Evolutionary conservation across 2,797 vertebrate genomes (phyloP).

Genomic region (Malurus leucopterus): DNA sequence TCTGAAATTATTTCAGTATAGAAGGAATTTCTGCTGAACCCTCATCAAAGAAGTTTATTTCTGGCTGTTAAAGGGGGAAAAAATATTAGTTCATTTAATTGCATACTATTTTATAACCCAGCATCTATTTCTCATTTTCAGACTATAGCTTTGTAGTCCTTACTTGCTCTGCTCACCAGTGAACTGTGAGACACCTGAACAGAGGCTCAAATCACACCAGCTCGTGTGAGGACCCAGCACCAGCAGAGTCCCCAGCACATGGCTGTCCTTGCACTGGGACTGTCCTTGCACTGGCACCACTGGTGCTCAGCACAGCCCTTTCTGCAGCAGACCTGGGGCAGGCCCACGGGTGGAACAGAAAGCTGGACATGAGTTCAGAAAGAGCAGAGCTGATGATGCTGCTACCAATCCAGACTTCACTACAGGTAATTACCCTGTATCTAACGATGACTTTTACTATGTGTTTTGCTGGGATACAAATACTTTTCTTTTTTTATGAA

Average conservation of each 20-base stretch:
- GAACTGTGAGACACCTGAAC: background rate
- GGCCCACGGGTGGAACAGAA: rapidly evolving
- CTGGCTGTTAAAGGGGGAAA: background rate
- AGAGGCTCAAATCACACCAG: background rate
- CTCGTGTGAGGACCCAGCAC: background rate
- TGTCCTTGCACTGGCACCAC: rapidly evolving
- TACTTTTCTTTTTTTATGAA: background rate
- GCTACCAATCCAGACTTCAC: background rate
- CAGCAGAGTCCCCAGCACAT: rapidly evolving
- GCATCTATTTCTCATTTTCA: background rate
- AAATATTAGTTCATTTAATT: background rate
- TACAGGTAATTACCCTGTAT: background rate
- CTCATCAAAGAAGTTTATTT: background rate
- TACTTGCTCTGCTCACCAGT: background rate
- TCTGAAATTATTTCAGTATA: background rate
- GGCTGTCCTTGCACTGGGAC: rapidly evolving
- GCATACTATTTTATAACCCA: background rate
- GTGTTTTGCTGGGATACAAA: background rate
- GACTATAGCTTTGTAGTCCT: background rate
- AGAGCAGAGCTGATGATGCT: background rate
- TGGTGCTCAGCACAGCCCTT: background rate
- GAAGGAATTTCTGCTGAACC: background rate
- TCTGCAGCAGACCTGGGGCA: background rate
- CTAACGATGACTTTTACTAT: background rate
- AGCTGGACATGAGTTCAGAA: background rate